Evolutionary conservation across 2,113 vertebrate species (phyloP).

Genomic region (Carollia perspicillata): DNA sequence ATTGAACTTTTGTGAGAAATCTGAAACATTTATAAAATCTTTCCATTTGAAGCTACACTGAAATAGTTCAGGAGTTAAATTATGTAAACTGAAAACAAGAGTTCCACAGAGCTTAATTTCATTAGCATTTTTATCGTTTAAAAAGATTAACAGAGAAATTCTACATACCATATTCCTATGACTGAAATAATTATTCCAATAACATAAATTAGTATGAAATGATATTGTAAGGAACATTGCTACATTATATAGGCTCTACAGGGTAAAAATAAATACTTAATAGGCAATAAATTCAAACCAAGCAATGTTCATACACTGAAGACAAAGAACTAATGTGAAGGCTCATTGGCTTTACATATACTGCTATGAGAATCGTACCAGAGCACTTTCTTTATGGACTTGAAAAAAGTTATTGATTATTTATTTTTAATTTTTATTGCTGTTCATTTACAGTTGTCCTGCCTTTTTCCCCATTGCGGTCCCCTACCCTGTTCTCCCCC

Average conservation of each 20-base stretch:
- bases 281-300: not conserved
- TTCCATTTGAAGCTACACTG: not conserved
- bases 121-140: not conserved
- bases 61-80: slow-evolving; percentile 3
- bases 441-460: too few relatives aligned
- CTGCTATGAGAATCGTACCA: not conserved
- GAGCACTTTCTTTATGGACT: not conserved
- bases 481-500: too few relatives aligned
- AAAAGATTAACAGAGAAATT: not conserved
- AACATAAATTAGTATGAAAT: not conserved
- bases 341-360: not conserved
- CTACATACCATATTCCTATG: not conserved
- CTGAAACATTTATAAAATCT: not conserved
- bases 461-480: too few relatives aligned
- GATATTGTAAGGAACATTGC: not conserved
- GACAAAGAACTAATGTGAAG: not conserved
- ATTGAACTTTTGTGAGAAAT: not conserved
- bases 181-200: not conserved
- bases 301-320: not conserved
- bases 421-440: not conserved
- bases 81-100: not conserved
- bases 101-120: not conserved
- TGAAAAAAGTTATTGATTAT: not conserved
- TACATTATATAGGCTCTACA: not conserved
- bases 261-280: not conserved